Conservation (phyloP, 2,797 vertebrate species). For the Cynodonichthys magdalenae region DNA sequence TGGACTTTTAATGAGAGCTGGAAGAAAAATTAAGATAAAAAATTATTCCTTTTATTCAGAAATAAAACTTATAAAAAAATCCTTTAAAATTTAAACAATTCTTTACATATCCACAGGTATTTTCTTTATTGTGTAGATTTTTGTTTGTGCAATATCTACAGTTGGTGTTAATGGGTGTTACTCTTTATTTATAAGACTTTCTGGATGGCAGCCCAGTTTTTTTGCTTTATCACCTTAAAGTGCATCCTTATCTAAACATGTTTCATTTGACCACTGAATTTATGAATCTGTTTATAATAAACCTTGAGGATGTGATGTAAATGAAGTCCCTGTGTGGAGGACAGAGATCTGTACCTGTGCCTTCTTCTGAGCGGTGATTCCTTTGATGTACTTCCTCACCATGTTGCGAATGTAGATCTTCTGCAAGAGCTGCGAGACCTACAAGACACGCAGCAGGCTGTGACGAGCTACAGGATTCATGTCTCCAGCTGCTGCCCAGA, state of each 20-base stretch:
- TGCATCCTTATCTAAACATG: not conserved
- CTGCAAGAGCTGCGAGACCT: slow-evolving; percentile 84
- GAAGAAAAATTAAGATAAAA: slow-evolving; percentile 7
- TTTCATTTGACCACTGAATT: not conserved
- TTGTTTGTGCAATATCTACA: too few species aligned
- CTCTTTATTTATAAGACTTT: too few species aligned
- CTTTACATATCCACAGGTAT: too few species aligned
- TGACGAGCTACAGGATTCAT: not conserved
- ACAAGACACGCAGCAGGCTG: not conserved
- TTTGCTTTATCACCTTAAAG: too few species aligned
- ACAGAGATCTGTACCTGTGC: slow-evolving; percentile 80
- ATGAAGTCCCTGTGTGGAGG: too few species aligned
- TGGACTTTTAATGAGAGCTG: slow-evolving; percentile 89
- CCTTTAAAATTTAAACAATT: too few species aligned
- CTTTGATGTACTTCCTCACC: slow-evolving; percentile 85
- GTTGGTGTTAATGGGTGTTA: too few species aligned
- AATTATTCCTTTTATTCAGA: not conserved
- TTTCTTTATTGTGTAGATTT: too few species aligned
- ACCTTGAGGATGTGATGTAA: not conserved
- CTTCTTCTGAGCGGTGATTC: slow-evolving; percentile 80
- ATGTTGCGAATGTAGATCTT: slow-evolving; percentile 84
- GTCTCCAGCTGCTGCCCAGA: too few species aligned
- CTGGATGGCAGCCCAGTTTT: too few species aligned
- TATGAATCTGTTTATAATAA: not conserved
- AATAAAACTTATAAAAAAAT: too few species aligned